A percentile compares a stretch with the other conserved stretches of the same genome.
Conservation (phyloP, 2,888 invertebrate species). For the Hipparchia sbordonii region DNA sequence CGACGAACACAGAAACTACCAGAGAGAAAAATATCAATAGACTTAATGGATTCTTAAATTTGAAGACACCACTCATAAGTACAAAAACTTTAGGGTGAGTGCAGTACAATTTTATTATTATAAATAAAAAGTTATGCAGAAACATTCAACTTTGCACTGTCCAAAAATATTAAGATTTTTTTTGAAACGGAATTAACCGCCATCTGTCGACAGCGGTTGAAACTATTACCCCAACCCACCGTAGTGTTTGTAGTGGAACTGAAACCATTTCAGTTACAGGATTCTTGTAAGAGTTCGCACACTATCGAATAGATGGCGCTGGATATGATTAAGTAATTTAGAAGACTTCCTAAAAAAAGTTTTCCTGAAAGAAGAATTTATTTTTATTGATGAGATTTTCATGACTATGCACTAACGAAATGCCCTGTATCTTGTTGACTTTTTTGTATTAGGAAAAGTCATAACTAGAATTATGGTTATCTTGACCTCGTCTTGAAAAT, state of each 20-base stretch:
- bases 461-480: too few relatives aligned
- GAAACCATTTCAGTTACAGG: background rate
- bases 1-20: slow-evolving; percentile 59
- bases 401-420: too few relatives aligned
- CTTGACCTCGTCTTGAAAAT: too few relatives aligned
- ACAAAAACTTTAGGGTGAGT: slow-evolving; percentile 90
- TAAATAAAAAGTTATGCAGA: background rate
- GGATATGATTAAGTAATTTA: background rate
- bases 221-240: background rate
- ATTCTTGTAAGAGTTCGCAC: background rate
- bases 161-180: too few relatives aligned
- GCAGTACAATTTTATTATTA: too few relatives aligned
- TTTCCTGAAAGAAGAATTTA: too few relatives aligned
- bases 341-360: too few relatives aligned
- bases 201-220: background rate
- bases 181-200: background rate
- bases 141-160: background rate
- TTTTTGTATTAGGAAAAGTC: too few relatives aligned
- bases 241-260: background rate
- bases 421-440: too few relatives aligned
- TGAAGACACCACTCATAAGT: slow-evolving; percentile 89
- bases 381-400: too few relatives aligned
- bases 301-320: slow-evolving; percentile 6
- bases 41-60: slow-evolving; percentile 86
- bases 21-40: slow-evolving; percentile 81